Base-by-base conservation (phyloP, 2,113 vertebrate genomes). In the Dicentrarchus labrax region DNA sequence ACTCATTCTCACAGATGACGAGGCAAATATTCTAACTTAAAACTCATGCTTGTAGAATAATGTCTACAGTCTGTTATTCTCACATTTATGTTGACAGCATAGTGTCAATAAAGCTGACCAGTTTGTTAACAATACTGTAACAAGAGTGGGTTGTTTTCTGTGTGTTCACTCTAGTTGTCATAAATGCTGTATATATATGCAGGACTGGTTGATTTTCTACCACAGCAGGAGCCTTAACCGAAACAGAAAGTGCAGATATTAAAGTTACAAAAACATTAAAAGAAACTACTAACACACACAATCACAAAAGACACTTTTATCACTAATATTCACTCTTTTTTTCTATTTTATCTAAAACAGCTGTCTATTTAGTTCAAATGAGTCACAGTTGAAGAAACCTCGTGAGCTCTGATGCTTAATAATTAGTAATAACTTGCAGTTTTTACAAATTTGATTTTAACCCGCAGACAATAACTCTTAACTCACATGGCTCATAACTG, bases 1-100 rank as follows among this genome's bases (percentile, higher is more conserved):
- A 21, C 61, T 76, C 76, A 8, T 50, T 87, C 86, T 73, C 76
- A 67, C 78, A 66, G 60, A 86, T 86, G 86, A 92, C 45, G 53
- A 82, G 59, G 83, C 88, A 72, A 78, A 86, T 83, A 65, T 39
- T 73, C 30, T 0, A 56, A 80, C 66, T 60, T 61, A 2, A 69
- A 75, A 53, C 73, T 77, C 36, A 48, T 16, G 12, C 56, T 24
- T 15, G 6, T 8, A 8, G 61, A 47, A 54, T 9, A 36, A 8
- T 60, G 22, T 16, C 30, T 30, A 30, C 30, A 30, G 30, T 30
- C 48, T 9, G 19, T 30, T 16, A 30, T 56, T 41, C 12, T 66
- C 21, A 47, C 45, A 22, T 41, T 41, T 15, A 24, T 16, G 41
- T 16, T 66, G 43, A 61, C 36, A 48, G 48, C 60, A n/a, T 6